Evolutionary conservation across 2,888 invertebrate genomes (phyloP).

Genomic region (Caenorhabditis virilis): DNA sequence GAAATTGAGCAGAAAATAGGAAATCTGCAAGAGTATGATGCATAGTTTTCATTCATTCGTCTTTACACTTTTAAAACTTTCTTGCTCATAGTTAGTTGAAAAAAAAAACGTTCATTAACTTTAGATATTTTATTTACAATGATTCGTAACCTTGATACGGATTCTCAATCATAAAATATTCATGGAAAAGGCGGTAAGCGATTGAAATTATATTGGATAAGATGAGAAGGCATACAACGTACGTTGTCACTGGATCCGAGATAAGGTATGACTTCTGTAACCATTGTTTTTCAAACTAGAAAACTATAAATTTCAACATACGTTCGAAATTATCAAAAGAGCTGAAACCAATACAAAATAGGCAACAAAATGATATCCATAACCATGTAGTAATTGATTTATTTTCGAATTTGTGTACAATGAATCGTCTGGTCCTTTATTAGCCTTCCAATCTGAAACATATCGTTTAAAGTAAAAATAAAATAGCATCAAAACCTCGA

Average conservation of each 20-base stretch:
- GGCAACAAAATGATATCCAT: slow-evolving; percentile 39
- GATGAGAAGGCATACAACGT: slow-evolving; percentile 25
- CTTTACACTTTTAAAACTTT: background rate
- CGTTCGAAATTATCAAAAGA: slow-evolving; percentile 25
- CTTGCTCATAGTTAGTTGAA: too few species aligned
- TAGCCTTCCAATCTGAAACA: slow-evolving; percentile 35
- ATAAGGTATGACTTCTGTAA: slow-evolving; percentile 26
- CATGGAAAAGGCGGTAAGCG: slow-evolving; percentile 30
- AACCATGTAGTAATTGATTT: slow-evolving; percentile 38
- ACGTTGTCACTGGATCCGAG: slow-evolving; percentile 32
- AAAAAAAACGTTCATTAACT: too few species aligned
- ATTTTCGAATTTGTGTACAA: slow-evolving; percentile 15
- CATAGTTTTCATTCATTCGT: too few species aligned
- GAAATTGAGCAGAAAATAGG: too few species aligned
- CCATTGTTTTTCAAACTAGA: background rate
- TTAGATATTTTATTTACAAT: slow-evolving; percentile 23
- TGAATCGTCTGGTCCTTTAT: too few species aligned
- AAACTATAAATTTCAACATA: slow-evolving; percentile 5
- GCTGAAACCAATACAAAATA: slow-evolving; percentile 34
- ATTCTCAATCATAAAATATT: slow-evolving; percentile 42
- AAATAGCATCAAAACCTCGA: too few species aligned
- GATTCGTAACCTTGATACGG: slow-evolving; percentile 43
- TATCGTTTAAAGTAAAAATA: too few species aligned
- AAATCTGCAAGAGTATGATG: too few species aligned
- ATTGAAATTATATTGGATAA: slow-evolving; percentile 35